Conservation (phyloP, 1,140 invertebrate genomes). For the Sipha flava region DNA sequence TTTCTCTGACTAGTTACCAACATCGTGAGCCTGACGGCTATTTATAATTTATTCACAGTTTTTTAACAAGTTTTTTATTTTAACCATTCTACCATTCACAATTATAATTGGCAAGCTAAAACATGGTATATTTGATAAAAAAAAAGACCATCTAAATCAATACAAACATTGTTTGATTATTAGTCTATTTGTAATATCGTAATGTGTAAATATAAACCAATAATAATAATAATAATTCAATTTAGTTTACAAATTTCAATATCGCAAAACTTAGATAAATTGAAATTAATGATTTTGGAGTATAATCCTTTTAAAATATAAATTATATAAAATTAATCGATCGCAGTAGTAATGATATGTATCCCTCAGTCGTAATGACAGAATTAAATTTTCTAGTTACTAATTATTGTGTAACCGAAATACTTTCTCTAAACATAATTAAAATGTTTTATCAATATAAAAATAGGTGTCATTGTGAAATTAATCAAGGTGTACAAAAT, state of each 20-base stretch:
- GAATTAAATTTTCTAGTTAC: neutral
- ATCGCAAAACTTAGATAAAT: no score
- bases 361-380: neutral
- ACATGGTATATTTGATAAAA: neutral
- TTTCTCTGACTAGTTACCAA: neutral
- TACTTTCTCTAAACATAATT: conserved; percentile 1
- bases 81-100: neutral
- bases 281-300: no score
- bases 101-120: neutral
- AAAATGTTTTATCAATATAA: neutral
- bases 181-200: no score
- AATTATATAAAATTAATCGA: no score
- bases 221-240: no score
- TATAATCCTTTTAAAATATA: no score
- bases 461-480: neutral
- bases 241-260: no score
- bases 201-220: no score
- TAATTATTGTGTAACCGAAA: neutral
- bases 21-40: neutral
- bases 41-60: neutral
- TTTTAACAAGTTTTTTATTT: neutral
- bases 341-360: no score
- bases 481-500: neutral
- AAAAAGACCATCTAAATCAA: no score
- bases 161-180: no score